Evolutionary conservation across 2,888 invertebrate genomes (phyloP).

Genomic region (Sphinx pinastri): DNA sequence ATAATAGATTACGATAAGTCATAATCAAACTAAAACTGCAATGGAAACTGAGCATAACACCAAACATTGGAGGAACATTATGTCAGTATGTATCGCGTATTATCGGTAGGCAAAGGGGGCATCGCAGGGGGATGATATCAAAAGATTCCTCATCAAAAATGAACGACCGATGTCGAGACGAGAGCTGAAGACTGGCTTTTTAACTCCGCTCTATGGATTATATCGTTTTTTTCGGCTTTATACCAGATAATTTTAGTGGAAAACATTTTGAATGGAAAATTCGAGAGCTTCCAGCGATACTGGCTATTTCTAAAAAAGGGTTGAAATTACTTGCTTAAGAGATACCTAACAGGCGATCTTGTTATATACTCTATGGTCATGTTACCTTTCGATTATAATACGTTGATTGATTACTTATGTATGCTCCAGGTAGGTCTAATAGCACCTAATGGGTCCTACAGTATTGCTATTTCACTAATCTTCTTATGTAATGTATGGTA

Average conservation of each 20-base stretch:
- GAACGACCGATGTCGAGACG: conserved; percentile 72
- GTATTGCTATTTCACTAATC: no score
- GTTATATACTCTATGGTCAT: no score
- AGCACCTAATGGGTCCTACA: no score
- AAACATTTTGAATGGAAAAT: conserved; percentile 17
- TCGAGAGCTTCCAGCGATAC: conserved; percentile 22
- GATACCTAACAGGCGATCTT: not conserved
- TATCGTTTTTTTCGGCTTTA: conserved; percentile 34
- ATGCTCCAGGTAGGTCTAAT: no score
- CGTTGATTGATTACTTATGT: no score
- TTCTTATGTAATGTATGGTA: no score
- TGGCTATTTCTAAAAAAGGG: not conserved
- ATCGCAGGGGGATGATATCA: conserved; percentile 64
- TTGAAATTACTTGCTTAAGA: not conserved
- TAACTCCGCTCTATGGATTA: conserved; percentile 54
- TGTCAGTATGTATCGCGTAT: conserved; percentile 55
- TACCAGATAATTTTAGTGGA: conserved; percentile 16
- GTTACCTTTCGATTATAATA: no score
- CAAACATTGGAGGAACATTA: not conserved
- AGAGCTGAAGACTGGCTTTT: conserved; percentile 56
- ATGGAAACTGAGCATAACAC: not conserved
- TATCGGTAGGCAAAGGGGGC: conserved; percentile 60
- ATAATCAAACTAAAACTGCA: no score
- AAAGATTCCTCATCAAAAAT: conserved; percentile 81
- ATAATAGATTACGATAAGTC: no score